These are phyloP conservation scores for Podarcis muralis DNA, from an alignment of 2,113 vertebrate genomes.

Conservation along the genomic window DNA sequence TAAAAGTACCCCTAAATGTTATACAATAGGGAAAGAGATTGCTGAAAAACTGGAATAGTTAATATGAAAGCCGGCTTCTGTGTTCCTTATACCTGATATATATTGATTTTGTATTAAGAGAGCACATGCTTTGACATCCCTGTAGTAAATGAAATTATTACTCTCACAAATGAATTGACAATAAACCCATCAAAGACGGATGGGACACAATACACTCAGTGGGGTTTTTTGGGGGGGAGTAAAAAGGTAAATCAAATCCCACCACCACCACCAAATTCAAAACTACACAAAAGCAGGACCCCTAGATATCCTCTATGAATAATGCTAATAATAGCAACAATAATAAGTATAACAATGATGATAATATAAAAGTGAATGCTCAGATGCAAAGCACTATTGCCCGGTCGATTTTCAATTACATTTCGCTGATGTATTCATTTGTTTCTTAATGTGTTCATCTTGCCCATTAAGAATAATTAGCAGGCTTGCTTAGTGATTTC, in stretches of 20 bases:
- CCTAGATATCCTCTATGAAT: slow-evolving; percentile 65
- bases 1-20: slow-evolving; percentile 9
- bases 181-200: slow-evolving; percentile 45
- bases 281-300: slow-evolving; percentile 61
- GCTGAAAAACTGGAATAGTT: slow-evolving; percentile 34
- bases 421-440: slow-evolving; percentile 83
- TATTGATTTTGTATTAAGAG: slow-evolving; percentile 33
- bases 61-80: slow-evolving; percentile 30
- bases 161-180: slow-evolving; percentile 22
- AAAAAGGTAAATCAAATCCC: slow-evolving; percentile 63
- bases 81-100: not conserved
- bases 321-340: slow-evolving; percentile 69
- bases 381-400: slow-evolving; percentile 76
- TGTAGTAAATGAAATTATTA: slow-evolving; percentile 27
- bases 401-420: slow-evolving; percentile 83
- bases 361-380: slow-evolving; percentile 75
- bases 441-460: slow-evolving; percentile 85
- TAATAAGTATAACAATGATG: slow-evolving; percentile 76
- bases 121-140: slow-evolving; percentile 29
- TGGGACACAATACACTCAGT: slow-evolving; percentile 44
- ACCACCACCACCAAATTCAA: slow-evolving; percentile 47
- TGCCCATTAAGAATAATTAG: slow-evolving; percentile 86
- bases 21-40: not conserved
- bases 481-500: slow-evolving; percentile 81
- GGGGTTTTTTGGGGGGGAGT: slow-evolving; percentile 29